Conservation (phyloP, 2,113 vertebrate species). For the Anguilla japonica region DNA sequence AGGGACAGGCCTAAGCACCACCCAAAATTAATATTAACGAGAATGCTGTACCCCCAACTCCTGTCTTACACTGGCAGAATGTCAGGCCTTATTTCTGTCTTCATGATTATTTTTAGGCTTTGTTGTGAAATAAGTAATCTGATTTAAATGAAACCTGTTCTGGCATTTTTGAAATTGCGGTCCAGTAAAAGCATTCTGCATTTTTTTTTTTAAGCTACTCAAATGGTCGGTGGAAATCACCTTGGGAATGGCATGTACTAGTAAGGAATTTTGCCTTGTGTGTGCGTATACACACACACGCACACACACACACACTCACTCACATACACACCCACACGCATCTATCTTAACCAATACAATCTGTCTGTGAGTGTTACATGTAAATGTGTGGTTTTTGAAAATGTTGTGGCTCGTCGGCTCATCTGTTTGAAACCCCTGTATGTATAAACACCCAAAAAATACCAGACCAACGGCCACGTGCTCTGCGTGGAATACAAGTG, state of each 20-base stretch:
- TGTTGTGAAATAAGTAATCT: too few species aligned
- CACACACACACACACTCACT: background rate
- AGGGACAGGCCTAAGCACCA: too few species aligned
- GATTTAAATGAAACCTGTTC: too few species aligned
- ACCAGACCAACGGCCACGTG: slow-evolving; percentile 42
- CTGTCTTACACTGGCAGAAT: background rate
- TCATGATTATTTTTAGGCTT: slow-evolving; percentile 27
- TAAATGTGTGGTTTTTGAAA: background rate
- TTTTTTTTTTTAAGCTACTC: too few species aligned
- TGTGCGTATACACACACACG: background rate
- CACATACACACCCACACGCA: background rate
- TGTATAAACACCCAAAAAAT: background rate
- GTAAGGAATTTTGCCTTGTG: background rate
- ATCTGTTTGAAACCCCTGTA: background rate
- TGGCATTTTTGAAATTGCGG: too few species aligned
- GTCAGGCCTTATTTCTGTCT: too few species aligned
- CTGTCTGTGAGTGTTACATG: background rate
- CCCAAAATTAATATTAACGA: background rate
- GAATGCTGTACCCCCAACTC: background rate
- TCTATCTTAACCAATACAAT: background rate
- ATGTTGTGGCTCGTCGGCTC: background rate
- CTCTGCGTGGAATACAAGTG: slow-evolving; percentile 27
- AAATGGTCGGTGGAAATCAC: background rate
- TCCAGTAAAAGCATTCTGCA: too few species aligned
- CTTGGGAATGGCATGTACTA: background rate